Base-by-base conservation (phyloP, 2,888 invertebrate genomes). In the Callimorpha dominula region DNA sequence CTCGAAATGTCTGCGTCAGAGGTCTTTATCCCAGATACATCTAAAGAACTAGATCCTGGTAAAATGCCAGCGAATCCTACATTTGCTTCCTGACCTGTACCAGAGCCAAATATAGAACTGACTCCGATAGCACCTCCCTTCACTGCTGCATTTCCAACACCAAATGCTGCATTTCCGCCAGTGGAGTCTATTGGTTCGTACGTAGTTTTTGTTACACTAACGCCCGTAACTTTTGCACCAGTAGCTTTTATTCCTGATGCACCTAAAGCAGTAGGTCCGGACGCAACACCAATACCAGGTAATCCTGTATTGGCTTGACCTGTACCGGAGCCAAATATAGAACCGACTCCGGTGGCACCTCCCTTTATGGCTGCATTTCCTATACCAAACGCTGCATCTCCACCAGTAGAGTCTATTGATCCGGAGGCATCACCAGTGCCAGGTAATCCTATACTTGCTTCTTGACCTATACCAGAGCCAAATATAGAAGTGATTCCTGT, bases 101-200 rank as follows among this genome's bases (percentile, higher is more conserved):
- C 31, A 31, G 31, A 31, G 31, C 31, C 31, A 31, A 31, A 31
- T 31, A 2, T 31, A 31, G 31, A 31, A 31, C n/a, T 9, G 42
- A 20, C 20, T 64, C 46, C 64, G 11, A 4, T 43, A 20, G 43
- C 14, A 68, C 20, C 20, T 54, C 15, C 68, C 12, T 67, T 57
- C 4, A n/a, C 42, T 3, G n/a, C 6, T 14, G 68, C 14, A n/a
- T 15, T 54, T 57, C 12, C 43, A 43, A 52, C 11, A 2, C 54
- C 89, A 71, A 95, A 95, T 0, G 95, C 95, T 8, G 94, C 94
- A 46, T 20, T 42, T 46, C 20, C 46, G 12, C 6, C 17, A 52
- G 17, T 15, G 2, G 17, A 52, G 17, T 52, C 1, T 52, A 4
- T 17, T 52, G 54, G 1, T 17, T 54, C n/a, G 9, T 54, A n/a